Base-by-base conservation (phyloP, 2,888 invertebrate species). In the Nomada goodeniana region DNA sequence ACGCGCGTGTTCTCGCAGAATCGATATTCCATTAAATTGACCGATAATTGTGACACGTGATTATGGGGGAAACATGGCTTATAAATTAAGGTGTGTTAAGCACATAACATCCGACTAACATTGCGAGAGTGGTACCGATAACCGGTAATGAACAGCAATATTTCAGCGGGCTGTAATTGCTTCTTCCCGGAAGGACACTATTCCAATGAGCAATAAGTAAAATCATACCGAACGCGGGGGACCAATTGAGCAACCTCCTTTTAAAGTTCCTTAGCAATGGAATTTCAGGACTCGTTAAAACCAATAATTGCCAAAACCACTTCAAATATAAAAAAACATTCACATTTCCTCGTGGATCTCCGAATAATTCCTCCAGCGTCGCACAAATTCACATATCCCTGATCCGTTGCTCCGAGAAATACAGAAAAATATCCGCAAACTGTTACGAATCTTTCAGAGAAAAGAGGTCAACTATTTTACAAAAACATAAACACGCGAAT, bases 141-240 rank as follows among this genome's bases (percentile, higher is more conserved):
- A 2, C n/a, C 13, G 29, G 23, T 57, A 50, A 64, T 47, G 61
- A 70, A 76, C 55, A 47, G 4, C 23, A 20, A 61, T 61, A 47
- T 44, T 73, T 26, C 42, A 10, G 15, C 13, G 29, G n/a, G 42
- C 13, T 23, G 47, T 53, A 63, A 55, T 23, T 63, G 57, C 63
- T 64, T 15, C 63, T 50, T 64, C 44, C n/a, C 52, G 4, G n/a
- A 9, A 65, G 29, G 23, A 29, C 29, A 50, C 36, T 42, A 42
- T n/a, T 20, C 11, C 50, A 67, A 68, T 36, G 23, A 76, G 47
- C 29, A 50, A 61, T 63, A 57, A 50, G 47, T 55, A 63, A 60
- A 67, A 65, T 13, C 20, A 26, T 15, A 2, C 9, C 7, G 36
- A 7, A 71, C 20, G 29, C 15, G 11, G 44, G 10, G 13, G 26